These are phyloP conservation scores for Peromyscus eremicus DNA, from an alignment of 2,797 vertebrate species.

Conservation along the genomic window DNA sequence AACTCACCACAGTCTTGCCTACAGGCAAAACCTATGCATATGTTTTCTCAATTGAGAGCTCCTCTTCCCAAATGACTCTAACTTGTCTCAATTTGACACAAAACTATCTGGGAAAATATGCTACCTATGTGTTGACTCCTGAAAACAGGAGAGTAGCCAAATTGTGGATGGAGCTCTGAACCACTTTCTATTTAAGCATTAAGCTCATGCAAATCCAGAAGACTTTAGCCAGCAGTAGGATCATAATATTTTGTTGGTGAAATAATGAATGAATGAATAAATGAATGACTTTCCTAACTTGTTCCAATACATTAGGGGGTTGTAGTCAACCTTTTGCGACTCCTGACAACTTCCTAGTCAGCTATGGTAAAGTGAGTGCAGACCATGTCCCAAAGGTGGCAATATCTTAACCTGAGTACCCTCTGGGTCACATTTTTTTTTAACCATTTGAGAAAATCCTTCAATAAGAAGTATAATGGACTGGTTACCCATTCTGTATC, in stretches of 20 bases:
- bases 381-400: neutral
- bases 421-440: neutral
- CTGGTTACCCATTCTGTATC: neutral
- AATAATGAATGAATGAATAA: conserved; percentile 25
- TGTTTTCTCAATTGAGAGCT: neutral
- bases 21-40: neutral
- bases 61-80: neutral
- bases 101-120: neutral
- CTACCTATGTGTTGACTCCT: neutral
- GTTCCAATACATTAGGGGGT: neutral
- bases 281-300: neutral
- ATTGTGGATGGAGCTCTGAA: neutral
- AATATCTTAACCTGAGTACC: neutral
- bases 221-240: neutral
- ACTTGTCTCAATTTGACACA: neutral
- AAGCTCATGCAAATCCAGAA: neutral
- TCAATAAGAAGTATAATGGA: neutral
- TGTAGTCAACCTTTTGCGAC: neutral
- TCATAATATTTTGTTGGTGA: neutral
- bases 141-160: neutral
- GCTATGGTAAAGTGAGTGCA: neutral
- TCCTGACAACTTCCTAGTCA: neutral
- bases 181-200: neutral
- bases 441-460: conserved; percentile 44
- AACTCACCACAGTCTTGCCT: neutral